These are phyloP conservation scores for Tetraneura akinire DNA, from an alignment of 1,140 invertebrate genomes.

Conservation along the genomic window DNA sequence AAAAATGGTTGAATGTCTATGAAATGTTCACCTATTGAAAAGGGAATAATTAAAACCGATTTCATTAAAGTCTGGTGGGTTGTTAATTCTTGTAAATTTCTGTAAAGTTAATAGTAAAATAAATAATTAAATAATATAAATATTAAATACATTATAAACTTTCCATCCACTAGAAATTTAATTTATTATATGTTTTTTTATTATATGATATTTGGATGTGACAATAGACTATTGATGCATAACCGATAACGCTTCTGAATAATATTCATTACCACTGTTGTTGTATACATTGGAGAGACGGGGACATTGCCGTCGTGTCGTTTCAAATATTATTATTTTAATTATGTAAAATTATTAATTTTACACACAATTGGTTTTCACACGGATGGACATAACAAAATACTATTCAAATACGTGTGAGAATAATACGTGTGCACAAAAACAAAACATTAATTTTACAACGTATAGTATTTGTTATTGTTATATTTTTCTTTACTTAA, in stretches of 20 bases:
- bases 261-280: too few relatives aligned
- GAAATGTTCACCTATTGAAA: too few relatives aligned
- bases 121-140: background rate
- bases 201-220: background rate
- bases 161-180: too few relatives aligned
- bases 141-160: background rate
- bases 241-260: conserved; percentile 24
- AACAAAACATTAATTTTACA: too few relatives aligned
- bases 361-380: background rate
- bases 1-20: too few relatives aligned
- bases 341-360: background rate
- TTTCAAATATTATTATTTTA: background rate
- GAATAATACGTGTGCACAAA: background rate
- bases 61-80: background rate
- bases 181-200: too few relatives aligned
- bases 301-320: background rate
- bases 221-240: too few relatives aligned
- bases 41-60: too few relatives aligned
- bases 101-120: background rate
- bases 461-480: too few relatives aligned
- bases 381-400: background rate
- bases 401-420: background rate
- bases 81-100: background rate
- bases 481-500: too few relatives aligned
- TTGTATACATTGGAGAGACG: too few relatives aligned